Base-by-base conservation (phyloP, 1,140 invertebrate genomes). In the Sarcophaga bullata region DNA sequence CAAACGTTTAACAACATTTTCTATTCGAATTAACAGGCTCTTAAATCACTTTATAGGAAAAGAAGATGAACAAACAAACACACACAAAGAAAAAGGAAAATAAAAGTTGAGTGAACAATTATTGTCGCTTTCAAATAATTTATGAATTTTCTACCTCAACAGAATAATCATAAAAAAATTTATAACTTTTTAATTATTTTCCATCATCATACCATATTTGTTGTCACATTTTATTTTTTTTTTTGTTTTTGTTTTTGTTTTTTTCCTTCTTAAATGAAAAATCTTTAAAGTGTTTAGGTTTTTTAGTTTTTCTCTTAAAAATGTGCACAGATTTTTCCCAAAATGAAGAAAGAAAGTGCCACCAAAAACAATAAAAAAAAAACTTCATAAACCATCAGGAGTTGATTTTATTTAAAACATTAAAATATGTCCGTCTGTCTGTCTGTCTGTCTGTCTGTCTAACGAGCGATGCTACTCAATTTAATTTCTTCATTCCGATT, bases 111-210 rank as follows among this genome's bases (percentile, higher is more conserved):
- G n/a, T 15, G 11, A 58, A 13, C 54, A 58, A 58, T 19, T 68
- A 68, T 19, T 7, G 8, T 19, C 17, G 62, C 19, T 19, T 68
- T 68, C 19, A 68, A 19, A 17, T 47, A 48, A 76, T 76, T 68
- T 68, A 68, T 68, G 17, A 25, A 19, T 19, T 68, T 3, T 68
- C 19, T 25, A 68, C 62, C 19, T 47, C 17, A 25, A 73, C 15
- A 75, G 47, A 49, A 47, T 3, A 47, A n/a, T 49, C 46, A 76
- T 47, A 47, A 48, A 76, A 76, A 76, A 76, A 48, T 47, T 76
- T 49, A 68, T 68, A 68, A 19, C 7, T 68, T 68, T 68, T 68
- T 25, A 68, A 68, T 68, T 68, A 68, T 68, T 68, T 8, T 68
- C 19, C 4, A 19, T 19, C 19, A 19, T 68, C n/a, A 58, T n/a